Percentiles rank a stretch among this genome's conserved stretches.
These are phyloP conservation scores for Eretmochelys imbricata DNA, from an alignment of 2,113 vertebrate genomes.

Conservation along the genomic window DNA sequence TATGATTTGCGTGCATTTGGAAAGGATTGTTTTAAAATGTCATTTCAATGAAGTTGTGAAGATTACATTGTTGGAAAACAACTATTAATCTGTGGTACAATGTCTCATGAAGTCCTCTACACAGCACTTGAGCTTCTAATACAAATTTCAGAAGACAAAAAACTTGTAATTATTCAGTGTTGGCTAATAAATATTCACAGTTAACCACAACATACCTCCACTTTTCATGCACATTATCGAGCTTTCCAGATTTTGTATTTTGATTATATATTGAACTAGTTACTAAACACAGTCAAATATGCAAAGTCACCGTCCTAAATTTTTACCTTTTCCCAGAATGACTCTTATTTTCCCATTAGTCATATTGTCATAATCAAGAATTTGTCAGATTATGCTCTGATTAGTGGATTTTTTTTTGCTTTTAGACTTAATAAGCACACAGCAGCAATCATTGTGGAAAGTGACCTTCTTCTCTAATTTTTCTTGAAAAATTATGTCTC, in stretches of 20 bases:
- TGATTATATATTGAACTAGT: slow-evolving; percentile 58
- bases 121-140: background rate
- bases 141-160: slow-evolving; percentile 21
- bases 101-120: background rate
- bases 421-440: slow-evolving; percentile 32
- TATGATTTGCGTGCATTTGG: background rate
- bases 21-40: background rate
- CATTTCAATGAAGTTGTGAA: background rate
- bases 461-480: slow-evolving; percentile 16
- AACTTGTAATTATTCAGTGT: slow-evolving; percentile 24
- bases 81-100: background rate
- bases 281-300: slow-evolving; percentile 66
- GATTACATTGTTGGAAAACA: slow-evolving; percentile 1
- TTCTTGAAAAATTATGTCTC: slow-evolving; percentile 42
- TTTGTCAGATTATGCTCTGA: slow-evolving; percentile 65
- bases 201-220: slow-evolving; percentile 26
- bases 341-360: slow-evolving; percentile 59
- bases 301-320: slow-evolving; percentile 48
- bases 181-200: slow-evolving; percentile 35
- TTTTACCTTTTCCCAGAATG: slow-evolving; percentile 55
- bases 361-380: slow-evolving; percentile 54
- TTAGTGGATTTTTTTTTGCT: slow-evolving; percentile 44
- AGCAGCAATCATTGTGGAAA: slow-evolving; percentile 24
- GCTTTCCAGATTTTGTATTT: slow-evolving; percentile 49
- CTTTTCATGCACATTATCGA: slow-evolving; percentile 17